A percentile compares a stretch with the other conserved stretches of the same genome.
phyloP scores from a whole-genome alignment of 2,888 invertebrate species.

The Drosophila meridiana region DNA sequence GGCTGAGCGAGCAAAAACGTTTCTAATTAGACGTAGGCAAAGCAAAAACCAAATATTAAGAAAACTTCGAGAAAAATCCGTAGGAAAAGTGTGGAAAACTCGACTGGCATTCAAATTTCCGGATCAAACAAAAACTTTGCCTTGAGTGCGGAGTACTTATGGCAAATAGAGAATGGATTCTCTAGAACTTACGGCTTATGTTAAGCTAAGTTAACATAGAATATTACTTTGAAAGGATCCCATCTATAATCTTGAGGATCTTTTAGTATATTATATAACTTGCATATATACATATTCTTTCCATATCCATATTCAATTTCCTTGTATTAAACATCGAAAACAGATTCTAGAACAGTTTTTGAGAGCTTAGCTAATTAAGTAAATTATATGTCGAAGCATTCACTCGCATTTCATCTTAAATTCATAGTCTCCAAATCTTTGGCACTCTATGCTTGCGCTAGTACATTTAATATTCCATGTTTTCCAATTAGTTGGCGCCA shows the following conservation, averaged over 20 bases:
- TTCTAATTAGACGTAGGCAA: slow-evolving; percentile 55
- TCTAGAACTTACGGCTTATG: slow-evolving; percentile 6
- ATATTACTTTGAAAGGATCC: too few relatives aligned
- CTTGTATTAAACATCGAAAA: not conserved
- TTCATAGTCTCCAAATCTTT: not conserved
- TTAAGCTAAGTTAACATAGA: not conserved
- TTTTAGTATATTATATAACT: too few relatives aligned
- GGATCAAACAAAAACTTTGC: slow-evolving; percentile 13
- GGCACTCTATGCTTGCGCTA: not conserved
- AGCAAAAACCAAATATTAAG: slow-evolving; percentile 27
- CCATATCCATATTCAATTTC: not conserved
- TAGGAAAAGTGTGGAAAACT: slow-evolving; percentile 5
- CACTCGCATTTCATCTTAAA: not conserved
- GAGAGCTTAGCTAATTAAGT: not conserved
- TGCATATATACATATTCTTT: too few relatives aligned
- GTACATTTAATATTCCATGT: slow-evolving; percentile 1
- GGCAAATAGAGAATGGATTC: slow-evolving; percentile 12
- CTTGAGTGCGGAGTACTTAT: not conserved
- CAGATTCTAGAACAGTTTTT: not conserved
- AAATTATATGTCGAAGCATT: not conserved
- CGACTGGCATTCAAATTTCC: slow-evolving; percentile 23
- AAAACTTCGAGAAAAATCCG: slow-evolving; percentile 17
- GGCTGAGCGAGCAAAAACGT: slow-evolving; percentile 10
- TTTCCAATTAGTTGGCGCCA: slow-evolving; percentile 33
- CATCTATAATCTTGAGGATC: too few relatives aligned